A percentile compares a stretch with the other conserved stretches of the same genome.
These are phyloP conservation scores for Trachelus iudaicus DNA, from an alignment of 2,888 invertebrate genomes.

Conservation along the genomic window DNA sequence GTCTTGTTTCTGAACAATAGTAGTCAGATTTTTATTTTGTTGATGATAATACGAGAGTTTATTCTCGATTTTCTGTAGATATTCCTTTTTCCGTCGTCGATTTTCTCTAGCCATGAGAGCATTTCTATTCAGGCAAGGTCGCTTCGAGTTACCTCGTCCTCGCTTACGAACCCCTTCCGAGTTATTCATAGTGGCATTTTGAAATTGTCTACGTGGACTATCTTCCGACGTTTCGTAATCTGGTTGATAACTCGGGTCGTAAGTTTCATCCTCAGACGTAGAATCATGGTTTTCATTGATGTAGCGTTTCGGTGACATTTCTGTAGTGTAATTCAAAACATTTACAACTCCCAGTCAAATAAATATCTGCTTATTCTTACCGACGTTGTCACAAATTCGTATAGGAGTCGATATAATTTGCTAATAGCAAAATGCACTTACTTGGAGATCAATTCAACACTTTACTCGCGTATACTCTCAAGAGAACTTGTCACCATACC, in stretches of 20 bases:
- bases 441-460: background rate
- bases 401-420: background rate
- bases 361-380: background rate
- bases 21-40: constrained; percentile 67
- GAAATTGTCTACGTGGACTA: constrained; percentile 5
- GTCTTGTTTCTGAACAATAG: constrained; percentile 67
- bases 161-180: constrained; percentile 31
- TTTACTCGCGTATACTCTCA: background rate
- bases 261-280: constrained; percentile 14
- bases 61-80: constrained; percentile 70
- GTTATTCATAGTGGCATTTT: constrained; percentile 6
- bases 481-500: background rate
- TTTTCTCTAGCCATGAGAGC: constrained; percentile 74
- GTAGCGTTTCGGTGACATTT: constrained; percentile 16
- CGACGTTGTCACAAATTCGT: background rate
- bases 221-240: constrained; percentile 8
- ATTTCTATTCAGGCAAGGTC: constrained; percentile 68
- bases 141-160: constrained; percentile 51
- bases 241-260: background rate
- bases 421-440: background rate
- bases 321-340: background rate
- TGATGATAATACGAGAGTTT: constrained; percentile 64
- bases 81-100: constrained; percentile 72
- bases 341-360: background rate
- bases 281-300: constrained; percentile 10